A percentile compares a stretch with the other conserved stretches of the same genome.
These are phyloP conservation scores for Megalops atlanticus DNA, from an alignment of 2,113 vertebrate species.

Conservation along the genomic window DNA sequence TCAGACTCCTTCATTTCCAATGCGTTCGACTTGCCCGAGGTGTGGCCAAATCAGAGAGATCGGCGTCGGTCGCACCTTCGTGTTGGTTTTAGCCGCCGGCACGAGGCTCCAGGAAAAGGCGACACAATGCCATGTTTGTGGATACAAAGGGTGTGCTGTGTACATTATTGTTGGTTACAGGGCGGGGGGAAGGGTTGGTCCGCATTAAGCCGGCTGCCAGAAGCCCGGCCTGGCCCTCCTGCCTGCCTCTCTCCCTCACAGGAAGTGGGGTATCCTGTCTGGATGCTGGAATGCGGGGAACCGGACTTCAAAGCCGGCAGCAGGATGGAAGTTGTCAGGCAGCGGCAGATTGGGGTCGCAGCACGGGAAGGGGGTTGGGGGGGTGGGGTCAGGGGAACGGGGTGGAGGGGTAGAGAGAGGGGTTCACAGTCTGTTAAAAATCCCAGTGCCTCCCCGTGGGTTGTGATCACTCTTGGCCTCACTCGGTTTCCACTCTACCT, in stretches of 20 bases:
- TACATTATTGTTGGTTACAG: background rate
- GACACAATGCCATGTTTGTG: background rate
- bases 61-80: background rate
- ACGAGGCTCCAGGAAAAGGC: background rate
- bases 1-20: background rate
- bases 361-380: no score
- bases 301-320: constrained; percentile 68
- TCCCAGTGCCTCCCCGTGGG: background rate
- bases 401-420: constrained; percentile 39
- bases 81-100: background rate
- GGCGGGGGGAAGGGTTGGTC: background rate
- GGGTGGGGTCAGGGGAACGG: no score
- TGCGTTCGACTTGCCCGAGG: background rate
- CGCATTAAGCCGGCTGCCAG: background rate
- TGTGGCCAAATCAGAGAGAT: background rate
- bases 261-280: constrained; percentile 83
- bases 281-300: constrained; percentile 64
- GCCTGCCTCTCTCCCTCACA: constrained; percentile 72
- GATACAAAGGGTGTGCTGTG: no score
- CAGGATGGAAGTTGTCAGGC: constrained; percentile 64
- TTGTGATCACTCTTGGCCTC: background rate
- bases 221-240: constrained; percentile 39
- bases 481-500: background rate
- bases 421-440: background rate
- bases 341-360: constrained; percentile 43